Conservation (phyloP, 2,113 vertebrate genomes). For the Scolopax mira region DNA sequence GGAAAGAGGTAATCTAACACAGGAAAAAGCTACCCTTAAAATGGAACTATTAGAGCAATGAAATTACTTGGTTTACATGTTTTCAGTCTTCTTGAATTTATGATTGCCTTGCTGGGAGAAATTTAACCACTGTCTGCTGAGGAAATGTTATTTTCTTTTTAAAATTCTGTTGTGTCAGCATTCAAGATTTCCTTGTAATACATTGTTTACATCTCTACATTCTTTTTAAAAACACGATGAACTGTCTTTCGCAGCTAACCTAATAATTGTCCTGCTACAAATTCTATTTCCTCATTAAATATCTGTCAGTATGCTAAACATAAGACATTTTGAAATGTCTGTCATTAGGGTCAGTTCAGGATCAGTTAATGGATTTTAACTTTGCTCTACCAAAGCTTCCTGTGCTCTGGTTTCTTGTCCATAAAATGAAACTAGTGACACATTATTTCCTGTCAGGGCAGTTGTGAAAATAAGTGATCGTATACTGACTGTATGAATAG, state of each 20-base stretch:
- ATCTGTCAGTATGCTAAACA: background rate
- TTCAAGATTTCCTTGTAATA: background rate
- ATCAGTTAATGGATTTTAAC: background rate
- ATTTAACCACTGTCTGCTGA: background rate
- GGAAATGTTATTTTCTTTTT: background rate
- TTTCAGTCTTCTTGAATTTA: constrained; percentile 6
- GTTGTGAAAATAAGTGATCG: background rate
- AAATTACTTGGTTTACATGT: background rate
- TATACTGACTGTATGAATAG: background rate
- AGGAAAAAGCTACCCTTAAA: background rate
- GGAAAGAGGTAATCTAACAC: background rate
- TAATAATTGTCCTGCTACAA: background rate
- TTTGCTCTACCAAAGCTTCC: background rate
- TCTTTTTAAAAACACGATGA: background rate
- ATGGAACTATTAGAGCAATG: background rate
- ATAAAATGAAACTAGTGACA: background rate
- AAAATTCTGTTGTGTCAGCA: background rate
- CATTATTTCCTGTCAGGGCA: background rate
- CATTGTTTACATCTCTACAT: background rate
- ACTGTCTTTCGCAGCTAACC: background rate
- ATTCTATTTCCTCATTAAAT: background rate
- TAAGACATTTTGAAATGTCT: background rate
- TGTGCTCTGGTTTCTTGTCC: background rate
- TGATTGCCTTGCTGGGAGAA: background rate
- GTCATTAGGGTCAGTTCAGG: background rate